phyloP scores from a whole-genome alignment of 2,888 invertebrate species.

The Tachina grossa region DNA sequence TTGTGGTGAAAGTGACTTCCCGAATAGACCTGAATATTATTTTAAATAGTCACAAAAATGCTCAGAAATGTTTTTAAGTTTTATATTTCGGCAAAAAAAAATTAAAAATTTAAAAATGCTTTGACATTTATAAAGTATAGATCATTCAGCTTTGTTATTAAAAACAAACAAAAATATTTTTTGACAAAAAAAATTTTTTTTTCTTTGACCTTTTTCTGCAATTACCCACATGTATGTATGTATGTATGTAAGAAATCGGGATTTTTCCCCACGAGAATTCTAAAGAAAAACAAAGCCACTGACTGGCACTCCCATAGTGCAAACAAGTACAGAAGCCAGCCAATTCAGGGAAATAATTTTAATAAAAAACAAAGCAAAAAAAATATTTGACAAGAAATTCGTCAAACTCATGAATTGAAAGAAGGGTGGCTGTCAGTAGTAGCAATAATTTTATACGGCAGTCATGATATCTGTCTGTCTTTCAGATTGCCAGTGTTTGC shows the following conservation, averaged over 20 bases:
- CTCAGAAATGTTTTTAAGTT: too few relatives aligned
- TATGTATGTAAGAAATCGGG: conserved; percentile 73
- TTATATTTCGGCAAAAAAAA: too few relatives aligned
- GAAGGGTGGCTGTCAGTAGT: conserved; percentile 55
- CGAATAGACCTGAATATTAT: too few relatives aligned
- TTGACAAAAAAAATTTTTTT: too few relatives aligned
- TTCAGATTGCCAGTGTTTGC: conserved; percentile 17
- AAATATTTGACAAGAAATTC: conserved; percentile 79
- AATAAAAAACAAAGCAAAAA: conserved; percentile 72
- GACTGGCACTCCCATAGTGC: conserved; percentile 61
- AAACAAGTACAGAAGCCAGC: conserved; percentile 66
- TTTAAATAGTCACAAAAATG: too few relatives aligned
- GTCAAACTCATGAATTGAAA: conserved; percentile 76
- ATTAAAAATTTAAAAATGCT: too few relatives aligned
- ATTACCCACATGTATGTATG: neutral
- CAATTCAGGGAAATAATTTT: conserved; percentile 77
- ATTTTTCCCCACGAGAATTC: conserved; percentile 73
- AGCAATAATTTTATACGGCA: conserved; percentile 25
- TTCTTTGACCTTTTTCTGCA: too few relatives aligned
- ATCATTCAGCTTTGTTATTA: too few relatives aligned
- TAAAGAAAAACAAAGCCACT: conserved; percentile 5
- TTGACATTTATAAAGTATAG: too few relatives aligned
- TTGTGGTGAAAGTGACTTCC: too few relatives aligned
- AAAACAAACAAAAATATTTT: too few relatives aligned
- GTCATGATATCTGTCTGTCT: conserved; percentile 24